Conservation (phyloP, 2,888 invertebrate species). For the Liodrosophila aerea region DNA sequence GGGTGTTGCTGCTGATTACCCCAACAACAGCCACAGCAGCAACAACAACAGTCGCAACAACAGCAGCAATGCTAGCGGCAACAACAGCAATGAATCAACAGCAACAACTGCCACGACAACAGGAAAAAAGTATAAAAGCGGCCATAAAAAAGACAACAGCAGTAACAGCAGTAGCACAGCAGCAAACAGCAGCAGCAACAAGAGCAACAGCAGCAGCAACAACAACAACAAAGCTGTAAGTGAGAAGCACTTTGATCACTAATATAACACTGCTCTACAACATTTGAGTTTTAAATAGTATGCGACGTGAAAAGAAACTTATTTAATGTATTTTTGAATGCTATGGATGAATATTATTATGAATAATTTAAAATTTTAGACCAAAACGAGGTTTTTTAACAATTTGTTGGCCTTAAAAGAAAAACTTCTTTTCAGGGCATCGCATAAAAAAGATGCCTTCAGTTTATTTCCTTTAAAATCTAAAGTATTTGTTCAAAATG, state of each 20-base stretch:
- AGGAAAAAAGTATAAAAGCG: slow-evolving; percentile 52
- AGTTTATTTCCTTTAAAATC: too few species aligned
- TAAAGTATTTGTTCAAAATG: too few species aligned
- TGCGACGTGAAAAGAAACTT: too few species aligned
- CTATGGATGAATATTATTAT: too few species aligned
- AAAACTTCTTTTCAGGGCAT: too few species aligned
- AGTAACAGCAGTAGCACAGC: slow-evolving; percentile 25
- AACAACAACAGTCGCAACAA: slow-evolving; percentile 19
- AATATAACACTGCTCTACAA: too few species aligned
- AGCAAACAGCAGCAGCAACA: slow-evolving; percentile 40
- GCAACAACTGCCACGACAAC: slow-evolving; percentile 19
- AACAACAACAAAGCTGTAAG: slow-evolving; percentile 59
- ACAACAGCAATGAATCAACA: slow-evolving; percentile 39
- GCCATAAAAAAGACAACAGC: slow-evolving; percentile 61
- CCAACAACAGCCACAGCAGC: slow-evolving; percentile 33
- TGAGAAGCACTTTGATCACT: slow-evolving; percentile 2
- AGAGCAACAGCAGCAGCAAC: slow-evolving; percentile 39
- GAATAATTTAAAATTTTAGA: too few species aligned
- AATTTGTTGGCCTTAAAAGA: too few species aligned
- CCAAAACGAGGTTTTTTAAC: too few species aligned
- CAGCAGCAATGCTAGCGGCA: slow-evolving; percentile 13
- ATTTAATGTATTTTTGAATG: too few species aligned
- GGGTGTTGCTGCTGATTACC: slow-evolving; percentile 38
- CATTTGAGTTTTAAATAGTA: neutral
- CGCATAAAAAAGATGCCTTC: too few species aligned